Conservation (phyloP, 2,888 invertebrate genomes). For the Neoaliturus tenellus region DNA sequence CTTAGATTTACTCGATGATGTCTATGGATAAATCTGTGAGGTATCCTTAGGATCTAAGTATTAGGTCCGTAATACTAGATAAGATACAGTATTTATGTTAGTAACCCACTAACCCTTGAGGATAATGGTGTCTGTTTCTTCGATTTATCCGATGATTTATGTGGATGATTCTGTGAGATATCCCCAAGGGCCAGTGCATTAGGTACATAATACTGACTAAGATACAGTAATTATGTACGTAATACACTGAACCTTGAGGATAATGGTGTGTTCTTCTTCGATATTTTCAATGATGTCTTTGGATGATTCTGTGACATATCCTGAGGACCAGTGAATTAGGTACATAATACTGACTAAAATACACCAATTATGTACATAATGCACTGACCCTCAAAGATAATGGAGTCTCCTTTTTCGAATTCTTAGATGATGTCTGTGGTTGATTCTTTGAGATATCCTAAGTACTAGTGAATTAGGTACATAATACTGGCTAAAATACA, state of each 20-base stretch:
- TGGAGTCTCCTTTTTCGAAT: not conserved
- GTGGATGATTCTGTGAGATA: no score
- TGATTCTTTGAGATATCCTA: not conserved
- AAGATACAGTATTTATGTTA: no score
- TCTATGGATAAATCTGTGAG: no score
- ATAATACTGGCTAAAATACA: not conserved
- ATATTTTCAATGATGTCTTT: not conserved
- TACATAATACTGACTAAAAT: not conserved
- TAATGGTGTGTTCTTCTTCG: not conserved
- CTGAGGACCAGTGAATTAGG: not conserved
- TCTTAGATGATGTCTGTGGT: not conserved
- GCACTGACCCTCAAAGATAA: not conserved
- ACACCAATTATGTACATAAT: not conserved
- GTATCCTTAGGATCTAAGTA: no score
- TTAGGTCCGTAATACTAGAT: no score
- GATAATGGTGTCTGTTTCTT: no score
- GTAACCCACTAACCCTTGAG: no score
- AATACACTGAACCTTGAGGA: no score
- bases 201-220: not conserved
- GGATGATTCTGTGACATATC: not conserved
- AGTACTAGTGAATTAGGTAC: not conserved
- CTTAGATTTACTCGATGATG: no score
- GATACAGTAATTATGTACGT: no score
- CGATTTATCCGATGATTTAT: no score
- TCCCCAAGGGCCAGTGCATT: not conserved